Conservation (phyloP, 2,888 invertebrate genomes). For the Platycheirus albimanus region DNA sequence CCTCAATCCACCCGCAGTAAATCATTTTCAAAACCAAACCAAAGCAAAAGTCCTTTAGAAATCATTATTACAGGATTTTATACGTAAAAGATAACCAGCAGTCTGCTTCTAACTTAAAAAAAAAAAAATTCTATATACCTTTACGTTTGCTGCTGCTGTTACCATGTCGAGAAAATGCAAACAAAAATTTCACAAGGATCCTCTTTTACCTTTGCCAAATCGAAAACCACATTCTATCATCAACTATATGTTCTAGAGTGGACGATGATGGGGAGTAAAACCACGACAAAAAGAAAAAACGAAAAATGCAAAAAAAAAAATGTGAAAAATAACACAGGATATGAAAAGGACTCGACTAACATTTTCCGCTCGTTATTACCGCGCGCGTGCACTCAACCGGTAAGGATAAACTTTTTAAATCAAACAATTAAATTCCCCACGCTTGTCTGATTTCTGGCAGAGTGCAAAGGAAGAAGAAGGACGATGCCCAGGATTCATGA, state of each 20-base stretch:
- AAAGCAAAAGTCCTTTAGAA: conserved; percentile 8
- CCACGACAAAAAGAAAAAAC: conserved; percentile 1
- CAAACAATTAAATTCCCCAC: conserved; percentile 76
- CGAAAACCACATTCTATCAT: conserved; percentile 60
- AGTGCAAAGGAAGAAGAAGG: conserved; percentile 8
- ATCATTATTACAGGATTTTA: conserved; percentile 6
- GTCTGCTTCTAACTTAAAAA: conserved; percentile 6
- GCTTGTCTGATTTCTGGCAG: conserved; percentile 73
- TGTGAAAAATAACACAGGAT: conserved; percentile 45
- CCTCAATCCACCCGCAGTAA: conserved; percentile 54
- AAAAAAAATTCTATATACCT: conserved; percentile 14
- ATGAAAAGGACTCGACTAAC: conserved; percentile 65
- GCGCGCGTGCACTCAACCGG: conserved; percentile 73
- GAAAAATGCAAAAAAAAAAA: neutral
- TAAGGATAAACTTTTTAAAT: conserved; percentile 75
- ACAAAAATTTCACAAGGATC: conserved; percentile 11
- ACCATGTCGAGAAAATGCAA: conserved; percentile 6
- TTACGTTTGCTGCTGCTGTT: conserved; percentile 21
- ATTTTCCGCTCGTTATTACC: conserved; percentile 74
- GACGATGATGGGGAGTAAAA: conserved; percentile 22
- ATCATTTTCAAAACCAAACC: conserved; percentile 48
- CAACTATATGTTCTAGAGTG: neutral
- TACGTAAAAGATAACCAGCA: conserved; percentile 26
- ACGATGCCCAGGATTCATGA: conserved; percentile 39
- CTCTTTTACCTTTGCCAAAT: conserved; percentile 60